Base-by-base conservation (phyloP, 1,140 invertebrate genomes). In the Procambarus virginalis region DNA sequence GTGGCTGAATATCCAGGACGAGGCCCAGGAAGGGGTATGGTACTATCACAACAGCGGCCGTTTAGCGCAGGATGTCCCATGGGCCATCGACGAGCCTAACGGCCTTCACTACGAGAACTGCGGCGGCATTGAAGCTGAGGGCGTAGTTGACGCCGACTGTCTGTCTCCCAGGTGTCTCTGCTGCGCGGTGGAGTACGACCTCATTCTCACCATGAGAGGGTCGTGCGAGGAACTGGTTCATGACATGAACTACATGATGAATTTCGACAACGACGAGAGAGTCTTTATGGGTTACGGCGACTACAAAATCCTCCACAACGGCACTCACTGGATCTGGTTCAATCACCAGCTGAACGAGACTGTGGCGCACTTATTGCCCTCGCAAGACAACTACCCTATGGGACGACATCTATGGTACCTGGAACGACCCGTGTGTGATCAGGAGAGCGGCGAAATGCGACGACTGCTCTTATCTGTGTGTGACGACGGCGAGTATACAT, bases 91-190 rank as follows among this genome's bases (percentile, higher is more conserved):
- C 76, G 89, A 91, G 68, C 89, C 89, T 5, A 91, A 91, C 64
- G 89, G 89, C n/a, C 81, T 91, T 0, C 84, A 81, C 48, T 91
- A 86, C 48, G 89, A 91, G 73, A 91, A 91, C 58, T 91, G 89
- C 73, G 89, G 76, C 34, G 89, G 45, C 2, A 20, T 91, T 5
- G 89, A 91, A n/a, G 55, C 48, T 17, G 83, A 86, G n/a, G 89
- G 89, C n/a, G 77, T 86, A 2, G 89, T 86, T 1, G 89, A 91
- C 84, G 83, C 79, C 20, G 75, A 91, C 49, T 91, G 89, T n/a
- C 12, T 4, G 10, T 48, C 68, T 78, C 73, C 34, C 6, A 79
- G 85, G 8, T 87, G 85, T 2, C n/a, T 64, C 10, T 75, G 70
- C 14, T 89, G 87, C 51, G 46, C 55, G 4, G 68, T 83, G 2